Evolutionary conservation across 2,888 invertebrate species (phyloP).

Genomic region (Tridacna gigas): DNA sequence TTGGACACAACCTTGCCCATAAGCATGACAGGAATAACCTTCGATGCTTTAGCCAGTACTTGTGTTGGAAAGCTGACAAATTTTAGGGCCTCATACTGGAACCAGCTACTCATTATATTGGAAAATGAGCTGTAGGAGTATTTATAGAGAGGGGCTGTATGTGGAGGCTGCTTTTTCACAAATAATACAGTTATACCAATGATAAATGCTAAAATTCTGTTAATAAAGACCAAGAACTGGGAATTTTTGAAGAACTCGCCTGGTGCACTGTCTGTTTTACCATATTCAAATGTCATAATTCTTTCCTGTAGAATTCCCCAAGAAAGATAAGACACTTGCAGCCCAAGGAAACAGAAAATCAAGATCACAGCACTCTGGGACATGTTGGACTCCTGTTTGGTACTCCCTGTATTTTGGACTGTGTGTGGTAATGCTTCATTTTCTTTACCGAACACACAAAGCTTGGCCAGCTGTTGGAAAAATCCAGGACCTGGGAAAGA

Average conservation of each 20-base stretch:
- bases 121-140: constrained; percentile 98
- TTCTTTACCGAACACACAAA: constrained; percentile 82
- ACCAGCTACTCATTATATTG: constrained; percentile 99
- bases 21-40: constrained; percentile 93
- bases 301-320: constrained; percentile 99
- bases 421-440: constrained; percentile 60
- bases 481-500: constrained; percentile 76
- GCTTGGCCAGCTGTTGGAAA: constrained; percentile 71
- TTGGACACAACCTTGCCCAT: constrained; percentile 97
- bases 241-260: constrained; percentile 93
- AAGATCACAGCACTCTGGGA: constrained; percentile 85
- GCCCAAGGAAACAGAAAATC: constrained; percentile 92
- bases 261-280: constrained; percentile 67
- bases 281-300: constrained; percentile 92
- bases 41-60: constrained; percentile 96
- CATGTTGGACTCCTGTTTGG: constrained; percentile 44
- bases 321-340: constrained; percentile 95
- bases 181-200: constrained; percentile 76
- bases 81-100: constrained; percentile 99
- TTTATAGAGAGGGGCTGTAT: constrained; percentile 95
- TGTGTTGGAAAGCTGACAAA: constrained; percentile 99
- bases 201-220: constrained; percentile 92
- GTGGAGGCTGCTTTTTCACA: constrained; percentile 83
- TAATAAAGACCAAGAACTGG: constrained; percentile 98
- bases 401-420: constrained; percentile 16